Conservation (phyloP, 2,797 vertebrate genomes). For the Poecile montanus region DNA sequence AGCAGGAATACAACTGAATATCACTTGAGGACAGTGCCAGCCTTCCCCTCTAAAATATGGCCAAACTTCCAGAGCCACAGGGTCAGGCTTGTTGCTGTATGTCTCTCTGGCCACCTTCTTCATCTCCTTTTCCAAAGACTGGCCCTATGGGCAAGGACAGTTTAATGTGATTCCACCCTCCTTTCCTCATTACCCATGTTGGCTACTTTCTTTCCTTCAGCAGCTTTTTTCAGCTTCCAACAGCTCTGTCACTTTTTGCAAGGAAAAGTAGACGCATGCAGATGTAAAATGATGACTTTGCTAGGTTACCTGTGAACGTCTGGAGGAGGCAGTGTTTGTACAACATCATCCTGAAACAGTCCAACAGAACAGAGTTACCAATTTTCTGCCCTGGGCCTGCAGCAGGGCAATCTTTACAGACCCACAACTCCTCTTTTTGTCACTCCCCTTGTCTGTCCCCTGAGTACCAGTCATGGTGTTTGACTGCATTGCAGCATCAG, state of each 20-base stretch:
- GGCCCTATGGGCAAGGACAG: not conserved
- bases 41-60: not conserved
- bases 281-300: not conserved
- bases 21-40: not conserved
- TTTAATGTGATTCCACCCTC: accelerated
- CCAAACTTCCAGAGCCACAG: not conserved
- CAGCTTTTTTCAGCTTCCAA: not conserved
- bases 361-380: not conserved
- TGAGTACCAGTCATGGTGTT: not conserved
- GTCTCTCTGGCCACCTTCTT: not conserved
- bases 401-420: not conserved
- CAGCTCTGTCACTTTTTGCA: not conserved
- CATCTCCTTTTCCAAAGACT: not conserved
- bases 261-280: not conserved
- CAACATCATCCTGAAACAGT: not conserved
- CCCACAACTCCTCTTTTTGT: not conserved
- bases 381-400: not conserved
- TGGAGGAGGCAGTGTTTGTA: not conserved
- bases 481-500: not conserved
- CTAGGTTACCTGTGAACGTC: not conserved
- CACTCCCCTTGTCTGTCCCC: not conserved
- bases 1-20: not conserved
- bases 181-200: not conserved
- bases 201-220: not conserved
- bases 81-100: not conserved